These are phyloP conservation scores for Flabesymbios commensalis DNA, from an alignment of 2,888 invertebrate genomes.

Conservation along the genomic window DNA sequence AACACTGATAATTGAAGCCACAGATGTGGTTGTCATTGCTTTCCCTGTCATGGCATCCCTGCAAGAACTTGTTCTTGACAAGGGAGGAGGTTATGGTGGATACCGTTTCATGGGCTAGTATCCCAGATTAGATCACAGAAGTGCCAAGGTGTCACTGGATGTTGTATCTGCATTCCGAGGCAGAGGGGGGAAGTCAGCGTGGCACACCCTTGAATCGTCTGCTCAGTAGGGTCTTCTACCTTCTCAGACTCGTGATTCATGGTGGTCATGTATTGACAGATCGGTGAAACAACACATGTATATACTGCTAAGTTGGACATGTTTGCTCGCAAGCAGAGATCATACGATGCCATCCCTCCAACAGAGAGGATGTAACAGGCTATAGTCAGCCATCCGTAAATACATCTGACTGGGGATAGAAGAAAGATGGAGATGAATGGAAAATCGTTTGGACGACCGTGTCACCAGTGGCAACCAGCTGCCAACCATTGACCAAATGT, in stretches of 20 bases:
- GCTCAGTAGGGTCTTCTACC: conserved; percentile 19
- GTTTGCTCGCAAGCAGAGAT: conserved; percentile 36
- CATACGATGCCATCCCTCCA: conserved; percentile 29
- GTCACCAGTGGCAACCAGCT: too few relatives aligned
- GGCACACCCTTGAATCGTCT: conserved; percentile 34
- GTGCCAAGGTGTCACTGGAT: conserved; percentile 23
- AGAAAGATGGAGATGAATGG: too few relatives aligned
- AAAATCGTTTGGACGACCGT: too few relatives aligned
- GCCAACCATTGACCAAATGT: too few relatives aligned
- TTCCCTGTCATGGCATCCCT: conserved; percentile 10
- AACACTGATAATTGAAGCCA: conserved; percentile 15
- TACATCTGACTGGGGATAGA: too few relatives aligned
- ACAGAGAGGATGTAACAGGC: too few relatives aligned
- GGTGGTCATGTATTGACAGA: conserved; percentile 34
- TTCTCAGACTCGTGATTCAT: conserved; percentile 35
- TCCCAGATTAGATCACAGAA: conserved; percentile 26
- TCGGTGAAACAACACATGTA: conserved; percentile 22
- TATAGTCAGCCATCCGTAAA: too few relatives aligned
- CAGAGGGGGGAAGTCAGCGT: conserved; percentile 36
- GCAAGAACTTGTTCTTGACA: conserved; percentile 17
- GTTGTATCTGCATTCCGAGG: conserved; percentile 32
- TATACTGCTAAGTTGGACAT: conserved; percentile 32
- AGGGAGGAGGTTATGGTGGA: conserved; percentile 23
- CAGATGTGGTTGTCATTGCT: conserved; percentile 18
- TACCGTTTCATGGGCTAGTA: conserved; percentile 31